Percentiles rank a stretch among this genome's conserved stretches.
These are phyloP conservation scores for Pocillopora meandrina DNA, from an alignment of 92 coral and sea anemone genomes.

Conservation along the genomic window DNA sequence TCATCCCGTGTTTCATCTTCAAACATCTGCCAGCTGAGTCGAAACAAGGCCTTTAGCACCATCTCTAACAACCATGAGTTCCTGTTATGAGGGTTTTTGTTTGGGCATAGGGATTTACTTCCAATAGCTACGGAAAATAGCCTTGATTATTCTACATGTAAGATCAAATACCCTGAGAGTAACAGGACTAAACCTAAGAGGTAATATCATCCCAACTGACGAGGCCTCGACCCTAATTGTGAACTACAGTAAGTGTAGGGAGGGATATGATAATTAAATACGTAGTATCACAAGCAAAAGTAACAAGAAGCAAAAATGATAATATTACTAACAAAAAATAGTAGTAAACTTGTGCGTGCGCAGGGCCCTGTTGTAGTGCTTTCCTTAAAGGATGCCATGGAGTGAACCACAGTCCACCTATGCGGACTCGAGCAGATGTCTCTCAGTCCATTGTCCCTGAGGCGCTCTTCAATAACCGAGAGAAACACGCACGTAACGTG, in stretches of 20 bases:
- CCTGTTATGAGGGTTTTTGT: neutral
- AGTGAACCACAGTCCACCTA: slow-evolving; percentile 49
- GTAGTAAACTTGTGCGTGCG: neutral
- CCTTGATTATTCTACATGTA: neutral
- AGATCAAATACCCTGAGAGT: neutral
- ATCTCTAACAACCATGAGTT: neutral
- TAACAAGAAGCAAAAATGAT: neutral
- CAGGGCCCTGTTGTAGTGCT: slow-evolving; percentile 47
- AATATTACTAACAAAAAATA: neutral
- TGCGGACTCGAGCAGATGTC: slow-evolving; percentile 1
- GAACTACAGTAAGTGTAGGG: neutral
- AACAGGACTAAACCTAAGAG: neutral
- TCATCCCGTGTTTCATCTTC: neutral
- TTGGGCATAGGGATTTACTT: neutral
- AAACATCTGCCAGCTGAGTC: slow-evolving; percentile 10
- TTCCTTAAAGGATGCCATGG: slow-evolving; percentile 42
- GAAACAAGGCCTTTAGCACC: neutral
- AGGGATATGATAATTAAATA: neutral
- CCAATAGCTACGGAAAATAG: neutral
- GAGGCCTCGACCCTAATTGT: neutral
- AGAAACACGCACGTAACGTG: slow-evolving; percentile 43
- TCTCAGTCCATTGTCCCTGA: slow-evolving; percentile 43
- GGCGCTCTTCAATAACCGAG: slow-evolving; percentile 45
- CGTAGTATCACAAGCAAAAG: neutral
- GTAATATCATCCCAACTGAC: neutral